Evolutionary conservation across 2,113 vertebrate species (phyloP).

Genomic region (Furnarius figulus): DNA sequence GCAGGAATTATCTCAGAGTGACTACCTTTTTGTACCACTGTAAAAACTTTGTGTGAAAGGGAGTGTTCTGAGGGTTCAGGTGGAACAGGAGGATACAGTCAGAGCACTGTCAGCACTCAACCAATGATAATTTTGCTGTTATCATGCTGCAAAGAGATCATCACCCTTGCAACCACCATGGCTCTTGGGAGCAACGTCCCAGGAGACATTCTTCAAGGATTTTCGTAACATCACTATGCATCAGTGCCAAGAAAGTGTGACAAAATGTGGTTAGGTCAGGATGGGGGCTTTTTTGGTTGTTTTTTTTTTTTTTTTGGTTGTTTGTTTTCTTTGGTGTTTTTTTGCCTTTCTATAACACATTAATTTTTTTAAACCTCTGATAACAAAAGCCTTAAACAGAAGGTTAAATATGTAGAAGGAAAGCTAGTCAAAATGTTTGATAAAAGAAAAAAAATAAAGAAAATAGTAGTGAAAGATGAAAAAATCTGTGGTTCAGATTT

Average conservation of each 20-base stretch:
- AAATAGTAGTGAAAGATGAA: not conserved
- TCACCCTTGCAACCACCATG: not conserved
- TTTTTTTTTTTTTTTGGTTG: not conserved
- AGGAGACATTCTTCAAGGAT: not conserved
- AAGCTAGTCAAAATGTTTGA: not conserved
- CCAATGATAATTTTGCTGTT: not conserved
- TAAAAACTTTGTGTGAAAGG: not conserved
- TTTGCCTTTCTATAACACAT: not conserved
- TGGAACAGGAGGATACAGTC: not conserved
- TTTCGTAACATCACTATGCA: not conserved
- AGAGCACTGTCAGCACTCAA: not conserved
- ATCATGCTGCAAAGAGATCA: not conserved
- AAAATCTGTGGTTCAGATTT: not conserved
- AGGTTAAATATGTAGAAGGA: not conserved
- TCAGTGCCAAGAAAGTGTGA: not conserved
- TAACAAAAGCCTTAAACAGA: not conserved
- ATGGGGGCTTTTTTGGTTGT: no score
- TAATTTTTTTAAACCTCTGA: not conserved
- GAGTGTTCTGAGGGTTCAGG: not conserved
- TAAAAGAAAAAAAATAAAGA: not conserved
- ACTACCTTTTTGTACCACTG: not conserved
- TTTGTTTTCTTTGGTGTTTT: not conserved
- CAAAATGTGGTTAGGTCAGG: not conserved
- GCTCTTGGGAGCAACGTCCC: not conserved
- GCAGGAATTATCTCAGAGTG: not conserved